A percentile compares a stretch with the other conserved stretches of the same genome.
Conservation (phyloP, 2,888 invertebrate genomes). For the Netelia virgata region DNA sequence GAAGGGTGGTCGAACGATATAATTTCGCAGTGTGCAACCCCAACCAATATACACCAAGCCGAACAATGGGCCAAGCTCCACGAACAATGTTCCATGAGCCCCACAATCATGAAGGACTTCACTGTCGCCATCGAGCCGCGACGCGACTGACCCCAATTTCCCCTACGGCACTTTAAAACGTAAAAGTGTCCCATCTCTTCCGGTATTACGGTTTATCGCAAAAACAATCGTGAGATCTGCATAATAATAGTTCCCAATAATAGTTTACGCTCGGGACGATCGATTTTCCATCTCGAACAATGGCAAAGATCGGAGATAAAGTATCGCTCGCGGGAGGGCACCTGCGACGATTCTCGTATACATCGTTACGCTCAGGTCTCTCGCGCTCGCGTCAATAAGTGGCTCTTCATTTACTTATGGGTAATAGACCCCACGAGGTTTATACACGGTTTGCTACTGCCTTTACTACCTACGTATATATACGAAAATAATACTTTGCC, state of each 20-base stretch:
- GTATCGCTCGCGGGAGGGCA: constrained; percentile 41
- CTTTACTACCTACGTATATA: constrained; percentile 41
- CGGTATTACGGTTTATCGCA: background rate
- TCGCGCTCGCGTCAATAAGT: constrained; percentile 62
- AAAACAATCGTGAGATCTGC: background rate
- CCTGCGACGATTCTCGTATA: constrained; percentile 35
- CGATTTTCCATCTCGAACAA: constrained; percentile 67
- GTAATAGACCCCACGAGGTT: constrained; percentile 70
- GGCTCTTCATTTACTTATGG: constrained; percentile 71
- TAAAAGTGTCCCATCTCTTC: background rate
- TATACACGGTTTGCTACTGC: constrained; percentile 59
- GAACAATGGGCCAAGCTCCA: no score
- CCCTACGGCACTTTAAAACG: background rate
- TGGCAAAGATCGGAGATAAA: constrained; percentile 61
- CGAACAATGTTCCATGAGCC: no score
- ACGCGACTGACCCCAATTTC: background rate
- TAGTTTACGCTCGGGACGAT: constrained; percentile 59
- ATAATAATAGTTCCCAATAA: constrained; percentile 7
- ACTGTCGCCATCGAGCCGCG: no score
- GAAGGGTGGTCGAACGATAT: no score
- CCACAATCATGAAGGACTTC: no score
- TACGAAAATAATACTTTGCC: background rate
- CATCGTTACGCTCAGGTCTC: constrained; percentile 23
- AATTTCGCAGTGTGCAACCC: no score
- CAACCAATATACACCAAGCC: no score